Evolutionary conservation across 2,797 vertebrate species (phyloP).

Genomic region (Crocodylus rhombifer): DNA sequence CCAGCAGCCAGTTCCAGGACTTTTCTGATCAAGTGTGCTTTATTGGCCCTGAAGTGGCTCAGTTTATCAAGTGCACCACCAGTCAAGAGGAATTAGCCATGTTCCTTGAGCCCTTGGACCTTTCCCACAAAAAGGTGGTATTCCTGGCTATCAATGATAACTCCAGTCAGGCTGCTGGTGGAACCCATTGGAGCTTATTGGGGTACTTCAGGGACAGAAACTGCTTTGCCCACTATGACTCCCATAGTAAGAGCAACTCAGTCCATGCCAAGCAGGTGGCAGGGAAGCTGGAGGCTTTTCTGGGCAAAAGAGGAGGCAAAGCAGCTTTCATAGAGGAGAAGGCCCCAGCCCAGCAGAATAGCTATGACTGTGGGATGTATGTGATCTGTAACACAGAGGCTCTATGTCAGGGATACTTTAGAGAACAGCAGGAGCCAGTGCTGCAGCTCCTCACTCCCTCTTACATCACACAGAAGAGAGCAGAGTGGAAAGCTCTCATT

Average conservation of each 20-base stretch:
- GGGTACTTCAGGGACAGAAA: conserved; percentile 88
- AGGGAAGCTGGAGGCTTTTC: conserved; percentile 88
- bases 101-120: conserved; percentile 91
- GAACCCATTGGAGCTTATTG: conserved; percentile 97
- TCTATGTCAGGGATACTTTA: conserved; percentile 86
- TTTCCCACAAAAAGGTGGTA: conserved; percentile 87
- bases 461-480: conserved; percentile 92
- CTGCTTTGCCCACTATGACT: conserved; percentile 95
- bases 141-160: conserved; percentile 97
- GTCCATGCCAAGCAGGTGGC: conserved; percentile 90
- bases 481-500: conserved; percentile 91
- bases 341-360: conserved; percentile 95
- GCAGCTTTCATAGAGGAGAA: conserved; percentile 89
- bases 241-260: conserved; percentile 90
- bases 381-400: conserved; percentile 94
- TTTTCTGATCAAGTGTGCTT: conserved; percentile 85
- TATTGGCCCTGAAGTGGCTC: conserved; percentile 95
- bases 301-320: conserved; percentile 81
- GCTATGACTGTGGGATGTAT: conserved; percentile 99
- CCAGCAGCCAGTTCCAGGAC: conserved; percentile 85
- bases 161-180: conserved; percentile 91
- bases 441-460: conserved; percentile 90
- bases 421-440: conserved; percentile 80
- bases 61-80: conserved; percentile 96
- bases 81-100: conserved; percentile 88